Conservation (phyloP, 2,797 vertebrate species). For the Sebastes alutus region DNA sequence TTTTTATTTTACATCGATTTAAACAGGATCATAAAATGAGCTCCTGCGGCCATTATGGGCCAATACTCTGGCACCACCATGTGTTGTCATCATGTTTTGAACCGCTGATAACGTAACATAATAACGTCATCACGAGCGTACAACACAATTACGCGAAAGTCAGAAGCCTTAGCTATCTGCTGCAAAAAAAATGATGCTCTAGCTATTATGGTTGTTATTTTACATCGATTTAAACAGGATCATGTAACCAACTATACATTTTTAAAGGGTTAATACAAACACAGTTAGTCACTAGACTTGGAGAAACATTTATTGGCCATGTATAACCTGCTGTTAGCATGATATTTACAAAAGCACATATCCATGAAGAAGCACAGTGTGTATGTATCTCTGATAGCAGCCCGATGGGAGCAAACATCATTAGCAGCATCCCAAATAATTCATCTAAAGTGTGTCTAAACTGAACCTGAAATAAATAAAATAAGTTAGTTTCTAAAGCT, state of each 20-base stretch:
- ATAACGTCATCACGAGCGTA: rapidly evolving
- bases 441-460: not conserved
- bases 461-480: not conserved
- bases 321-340: not conserved
- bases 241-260: no score
- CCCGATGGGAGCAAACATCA: not conserved
- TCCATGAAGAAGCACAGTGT: no score
- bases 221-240: no score
- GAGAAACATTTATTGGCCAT: not conserved
- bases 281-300: not conserved
- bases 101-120: rapidly evolving
- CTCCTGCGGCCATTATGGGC: no score
- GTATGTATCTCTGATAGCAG: not conserved
- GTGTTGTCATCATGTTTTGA: no score
- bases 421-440: not conserved
- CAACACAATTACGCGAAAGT: rapidly evolving
- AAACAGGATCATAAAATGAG: no score
- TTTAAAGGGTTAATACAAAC: no score
- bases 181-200: no score
- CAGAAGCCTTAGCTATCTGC: no score
- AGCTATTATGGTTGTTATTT: no score
- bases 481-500: not conserved
- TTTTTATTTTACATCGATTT: no score
- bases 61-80: no score
- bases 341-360: not conserved